These are phyloP conservation scores for Premnoplex brunnescens DNA, from an alignment of 2,797 vertebrate species.

Conservation along the genomic window DNA sequence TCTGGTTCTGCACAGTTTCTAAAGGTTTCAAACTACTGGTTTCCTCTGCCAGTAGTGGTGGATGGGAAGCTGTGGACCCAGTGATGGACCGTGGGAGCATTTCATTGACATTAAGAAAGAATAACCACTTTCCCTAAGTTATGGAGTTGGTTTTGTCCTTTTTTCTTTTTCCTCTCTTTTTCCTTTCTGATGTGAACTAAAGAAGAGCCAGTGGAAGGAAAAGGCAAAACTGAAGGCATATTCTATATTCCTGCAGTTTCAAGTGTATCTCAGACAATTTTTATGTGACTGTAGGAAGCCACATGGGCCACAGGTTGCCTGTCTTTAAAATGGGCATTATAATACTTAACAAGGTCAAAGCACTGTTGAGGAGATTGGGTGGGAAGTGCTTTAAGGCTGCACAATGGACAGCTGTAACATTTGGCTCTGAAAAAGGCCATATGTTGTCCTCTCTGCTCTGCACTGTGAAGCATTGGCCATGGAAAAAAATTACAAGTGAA, in stretches of 20 bases:
- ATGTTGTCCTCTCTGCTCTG: neutral
- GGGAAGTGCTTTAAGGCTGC: neutral
- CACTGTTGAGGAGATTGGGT: neutral
- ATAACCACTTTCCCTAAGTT: neutral
- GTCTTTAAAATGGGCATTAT: neutral
- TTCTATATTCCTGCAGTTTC: neutral
- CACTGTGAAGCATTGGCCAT: neutral
- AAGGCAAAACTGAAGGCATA: neutral
- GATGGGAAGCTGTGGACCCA: neutral
- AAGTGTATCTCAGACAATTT: neutral
- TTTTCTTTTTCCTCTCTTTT: neutral
- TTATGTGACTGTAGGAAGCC: neutral
- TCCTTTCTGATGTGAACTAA: neutral
- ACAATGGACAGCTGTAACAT: neutral
- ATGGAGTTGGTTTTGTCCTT: neutral
- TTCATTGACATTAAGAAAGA: neutral
- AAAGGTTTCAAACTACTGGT: neutral
- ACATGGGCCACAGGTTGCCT: neutral
- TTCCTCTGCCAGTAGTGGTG: neutral
- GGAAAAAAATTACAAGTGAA: neutral
- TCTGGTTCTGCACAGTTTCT: neutral
- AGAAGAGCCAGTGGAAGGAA: neutral
- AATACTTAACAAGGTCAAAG: neutral
- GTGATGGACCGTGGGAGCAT: neutral
- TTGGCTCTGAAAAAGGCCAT: neutral